Evolutionary conservation across 2,113 vertebrate genomes (phyloP).

Genomic region (Hemicordylus capensis): DNA sequence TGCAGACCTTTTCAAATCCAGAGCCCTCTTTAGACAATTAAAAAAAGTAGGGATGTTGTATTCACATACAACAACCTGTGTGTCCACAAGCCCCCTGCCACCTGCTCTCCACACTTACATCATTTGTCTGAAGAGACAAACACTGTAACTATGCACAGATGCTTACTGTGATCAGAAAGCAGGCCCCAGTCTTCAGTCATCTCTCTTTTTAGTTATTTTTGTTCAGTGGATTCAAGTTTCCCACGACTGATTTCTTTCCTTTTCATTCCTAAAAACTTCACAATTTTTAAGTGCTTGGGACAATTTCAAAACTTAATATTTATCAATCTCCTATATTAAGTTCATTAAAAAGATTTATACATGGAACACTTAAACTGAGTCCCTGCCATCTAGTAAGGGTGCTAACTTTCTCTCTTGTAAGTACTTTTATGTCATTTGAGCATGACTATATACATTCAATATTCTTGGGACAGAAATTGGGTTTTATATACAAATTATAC

Average conservation of each 20-base stretch:
- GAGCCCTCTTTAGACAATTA: too few relatives aligned
- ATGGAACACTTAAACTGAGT: not conserved
- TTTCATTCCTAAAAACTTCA: not conserved
- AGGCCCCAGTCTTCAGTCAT: not conserved
- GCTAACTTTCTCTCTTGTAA: too few relatives aligned
- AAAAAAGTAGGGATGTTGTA: too few relatives aligned
- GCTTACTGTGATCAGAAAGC: too few relatives aligned
- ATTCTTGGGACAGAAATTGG: not conserved
- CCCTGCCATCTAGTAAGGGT: not conserved
- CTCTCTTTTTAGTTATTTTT: not conserved
- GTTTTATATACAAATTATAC: not conserved
- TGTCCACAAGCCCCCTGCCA: not conserved
- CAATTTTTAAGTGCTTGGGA: not conserved
- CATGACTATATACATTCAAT: too few relatives aligned
- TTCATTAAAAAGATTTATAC: constrained; percentile 19
- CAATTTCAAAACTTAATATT: not conserved
- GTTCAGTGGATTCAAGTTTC: not conserved
- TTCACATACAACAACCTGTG: too few relatives aligned
- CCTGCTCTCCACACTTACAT: too few relatives aligned
- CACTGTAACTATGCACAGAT: too few relatives aligned
- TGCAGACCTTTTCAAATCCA: not conserved
- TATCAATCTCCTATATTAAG: constrained; percentile 3
- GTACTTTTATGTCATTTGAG: too few relatives aligned
- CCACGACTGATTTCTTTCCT: not conserved
- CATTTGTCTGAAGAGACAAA: too few relatives aligned